Percentiles rank a stretch among this genome's conserved stretches.
Conservation (phyloP, 2,113 vertebrate genomes). For the Mustelus asterias region DNA sequence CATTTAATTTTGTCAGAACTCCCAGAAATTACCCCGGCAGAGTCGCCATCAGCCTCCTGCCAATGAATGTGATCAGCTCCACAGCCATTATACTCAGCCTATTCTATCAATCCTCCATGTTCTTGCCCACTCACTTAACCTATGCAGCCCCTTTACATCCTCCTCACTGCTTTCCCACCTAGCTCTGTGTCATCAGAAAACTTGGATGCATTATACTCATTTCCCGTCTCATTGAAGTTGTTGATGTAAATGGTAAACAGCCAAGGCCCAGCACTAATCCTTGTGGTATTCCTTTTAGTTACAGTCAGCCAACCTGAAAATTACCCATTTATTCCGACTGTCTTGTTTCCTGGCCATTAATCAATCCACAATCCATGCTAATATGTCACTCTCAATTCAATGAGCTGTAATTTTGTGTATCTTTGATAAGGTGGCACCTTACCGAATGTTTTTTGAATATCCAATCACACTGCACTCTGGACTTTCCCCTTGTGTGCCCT, state of each 20-base stretch:
- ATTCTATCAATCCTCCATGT: neutral
- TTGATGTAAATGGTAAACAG: neutral
- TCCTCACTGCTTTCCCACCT: neutral
- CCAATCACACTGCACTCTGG: neutral
- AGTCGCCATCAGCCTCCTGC: neutral
- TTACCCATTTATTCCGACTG: neutral
- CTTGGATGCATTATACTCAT: neutral
- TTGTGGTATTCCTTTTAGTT: neutral
- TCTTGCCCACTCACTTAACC: neutral
- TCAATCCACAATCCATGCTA: neutral
- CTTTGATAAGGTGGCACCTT: neutral
- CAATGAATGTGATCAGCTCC: neutral
- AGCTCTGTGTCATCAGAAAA: neutral
- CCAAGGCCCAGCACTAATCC: neutral
- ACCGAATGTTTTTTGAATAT: neutral
- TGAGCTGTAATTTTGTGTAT: neutral
- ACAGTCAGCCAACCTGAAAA: neutral
- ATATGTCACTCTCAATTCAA: neutral
- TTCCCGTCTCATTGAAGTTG: neutral
- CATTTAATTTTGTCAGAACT: neutral
- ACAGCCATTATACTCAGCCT: neutral
- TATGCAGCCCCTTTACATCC: neutral
- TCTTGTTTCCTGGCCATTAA: neutral
- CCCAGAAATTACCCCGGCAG: neutral
- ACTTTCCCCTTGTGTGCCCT: neutral